Evolutionary conservation across 2,797 vertebrate species (phyloP).

Genomic region (Anguilla megastoma): DNA sequence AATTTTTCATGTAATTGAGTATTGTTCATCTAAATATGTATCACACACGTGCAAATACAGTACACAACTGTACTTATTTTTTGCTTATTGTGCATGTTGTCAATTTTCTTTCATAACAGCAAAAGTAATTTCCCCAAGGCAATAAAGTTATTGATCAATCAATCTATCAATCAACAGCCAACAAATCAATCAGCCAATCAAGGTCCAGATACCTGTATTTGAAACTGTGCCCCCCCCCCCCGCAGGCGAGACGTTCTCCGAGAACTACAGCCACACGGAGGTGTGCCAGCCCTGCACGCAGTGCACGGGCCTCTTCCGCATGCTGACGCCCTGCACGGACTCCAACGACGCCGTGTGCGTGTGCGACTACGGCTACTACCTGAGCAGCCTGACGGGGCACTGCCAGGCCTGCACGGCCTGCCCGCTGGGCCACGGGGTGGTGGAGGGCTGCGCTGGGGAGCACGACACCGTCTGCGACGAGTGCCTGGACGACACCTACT

Average conservation of each 20-base stretch:
- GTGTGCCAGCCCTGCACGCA: slow-evolving; percentile 80
- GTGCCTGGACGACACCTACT: slow-evolving; percentile 85
- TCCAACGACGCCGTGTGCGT: slow-evolving; percentile 86
- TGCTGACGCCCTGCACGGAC: slow-evolving; percentile 91
- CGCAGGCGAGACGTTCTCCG: slow-evolving; percentile 90
- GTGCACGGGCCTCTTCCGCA: slow-evolving; percentile 85
- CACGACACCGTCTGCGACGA: slow-evolving; percentile 88
- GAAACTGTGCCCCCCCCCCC: slow-evolving; percentile 18
- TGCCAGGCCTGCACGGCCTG: slow-evolving; percentile 83
- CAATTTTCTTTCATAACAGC: neutral
- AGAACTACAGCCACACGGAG: slow-evolving; percentile 84
- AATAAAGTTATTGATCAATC: neutral
- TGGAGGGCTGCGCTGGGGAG: slow-evolving; percentile 71
- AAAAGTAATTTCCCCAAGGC: neutral
- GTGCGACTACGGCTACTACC: slow-evolving; percentile 86
- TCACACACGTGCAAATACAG: too few species aligned
- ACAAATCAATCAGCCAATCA: neutral
- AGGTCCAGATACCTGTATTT: neutral
- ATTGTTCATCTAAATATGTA: neutral
- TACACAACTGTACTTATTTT: too few species aligned
- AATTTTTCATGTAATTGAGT: neutral
- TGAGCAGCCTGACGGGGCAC: slow-evolving; percentile 44
- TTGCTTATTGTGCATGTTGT: neutral
- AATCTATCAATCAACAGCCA: neutral
- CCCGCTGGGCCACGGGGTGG: slow-evolving; percentile 79